These are phyloP conservation scores for Tortricodes alternella DNA, from an alignment of 2,888 invertebrate species.

Conservation along the genomic window DNA sequence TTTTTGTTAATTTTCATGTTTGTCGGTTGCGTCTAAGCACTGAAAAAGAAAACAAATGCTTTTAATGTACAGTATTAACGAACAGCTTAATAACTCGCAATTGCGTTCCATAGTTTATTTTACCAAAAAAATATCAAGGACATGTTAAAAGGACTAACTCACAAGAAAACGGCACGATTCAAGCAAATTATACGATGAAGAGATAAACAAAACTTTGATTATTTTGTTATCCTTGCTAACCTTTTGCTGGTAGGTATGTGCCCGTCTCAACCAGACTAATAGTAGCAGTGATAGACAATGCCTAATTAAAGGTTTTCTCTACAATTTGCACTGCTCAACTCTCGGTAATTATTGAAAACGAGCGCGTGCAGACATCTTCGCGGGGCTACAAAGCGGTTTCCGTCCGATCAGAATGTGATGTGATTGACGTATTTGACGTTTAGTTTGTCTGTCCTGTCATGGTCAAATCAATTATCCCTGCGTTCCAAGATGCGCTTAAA, in stretches of 20 bases:
- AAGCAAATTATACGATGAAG: not conserved
- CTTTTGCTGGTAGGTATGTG: not conserved
- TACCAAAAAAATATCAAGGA: slow-evolving; percentile 5
- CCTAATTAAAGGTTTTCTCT: not conserved
- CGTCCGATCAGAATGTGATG: no score
- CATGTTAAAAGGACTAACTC: slow-evolving; percentile 7
- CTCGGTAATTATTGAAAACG: not conserved
- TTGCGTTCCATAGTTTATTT: not conserved
- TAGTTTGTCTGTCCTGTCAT: no score
- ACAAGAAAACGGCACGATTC: not conserved
- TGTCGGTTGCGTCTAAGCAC: slow-evolving; percentile 43
- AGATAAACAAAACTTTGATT: not conserved
- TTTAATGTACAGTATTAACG: not conserved
- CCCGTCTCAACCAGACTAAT: not conserved
- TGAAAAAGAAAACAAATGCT: slow-evolving; percentile 16
- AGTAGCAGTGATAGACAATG: not conserved
- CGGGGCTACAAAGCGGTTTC: no score
- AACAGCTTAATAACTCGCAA: not conserved
- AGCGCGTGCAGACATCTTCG: slow-evolving; percentile 5
- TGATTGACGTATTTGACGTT: no score
- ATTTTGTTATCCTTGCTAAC: slow-evolving; percentile 9
- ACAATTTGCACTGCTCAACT: not conserved
- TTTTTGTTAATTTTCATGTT: slow-evolving; percentile 85
- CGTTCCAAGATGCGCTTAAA: no score
- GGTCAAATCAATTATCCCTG: no score